Base-by-base conservation (phyloP, 2,797 vertebrate genomes). In the Schizopygopsis pylzovi region DNA sequence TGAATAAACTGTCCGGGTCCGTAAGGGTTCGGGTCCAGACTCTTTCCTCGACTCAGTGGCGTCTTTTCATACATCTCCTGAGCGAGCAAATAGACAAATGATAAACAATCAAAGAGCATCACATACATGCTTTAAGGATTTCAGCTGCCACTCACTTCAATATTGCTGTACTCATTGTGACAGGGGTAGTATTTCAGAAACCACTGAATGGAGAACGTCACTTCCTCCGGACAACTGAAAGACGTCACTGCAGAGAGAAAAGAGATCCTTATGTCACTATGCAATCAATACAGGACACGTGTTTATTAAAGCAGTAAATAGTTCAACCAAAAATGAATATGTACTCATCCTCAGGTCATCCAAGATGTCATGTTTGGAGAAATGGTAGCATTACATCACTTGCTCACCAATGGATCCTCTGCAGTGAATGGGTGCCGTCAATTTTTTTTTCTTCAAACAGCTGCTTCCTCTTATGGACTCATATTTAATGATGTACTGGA, bases 181-280 rank as follows among this genome's bases (percentile, higher is more conserved):
- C 97, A 98, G 8, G 92, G 95, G 85, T 97, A 94, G 91, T 95
- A 95, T 88, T 95, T 96, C 88, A 98, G 93, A 92, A 92, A 93
- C 97, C 97, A 97, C 18, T 90, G 89, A 84, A 97, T 92, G 39
- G 92, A 95, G 86, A 97, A 93, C 13, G 80, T 89, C 82, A 96
- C 52, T 45, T 94, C 91, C 52, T 93, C 91, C 2, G 95, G 92
- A 91, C 97, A 97, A 76, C 54, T 85, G 90, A 95, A 93, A 1
- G 87, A 90, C 33, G 90, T 65, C 79, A 98, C 97, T 98, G 89
- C 87, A 92, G 84, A 83, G 90, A 49, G 49, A 45, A 82, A 7
- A n/a, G 20, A 82, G 22, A 59, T 45, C 41, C 20, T 20, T 33
- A 63, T 2, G 3, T 39, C 49, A 8, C 20, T 4, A 67, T 11